A percentile compares a stretch with the other conserved stretches of the same genome.
These are phyloP conservation scores for Myiotriccus ornatus DNA, from an alignment of 2,797 vertebrate species.

Conservation along the genomic window DNA sequence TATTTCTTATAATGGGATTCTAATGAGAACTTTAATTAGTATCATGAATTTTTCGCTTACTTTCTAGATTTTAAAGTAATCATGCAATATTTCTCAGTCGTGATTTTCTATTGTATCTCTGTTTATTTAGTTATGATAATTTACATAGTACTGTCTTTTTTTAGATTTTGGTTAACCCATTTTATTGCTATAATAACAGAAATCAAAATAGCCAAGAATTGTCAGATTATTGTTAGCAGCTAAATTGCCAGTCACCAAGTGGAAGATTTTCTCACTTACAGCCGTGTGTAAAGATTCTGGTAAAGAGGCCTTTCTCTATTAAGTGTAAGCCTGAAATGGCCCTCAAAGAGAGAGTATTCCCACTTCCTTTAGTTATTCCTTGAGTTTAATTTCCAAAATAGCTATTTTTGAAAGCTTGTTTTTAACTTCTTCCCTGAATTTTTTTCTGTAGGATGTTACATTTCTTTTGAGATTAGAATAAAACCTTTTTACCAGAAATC, in stretches of 20 bases:
- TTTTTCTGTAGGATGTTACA: fast-evolving
- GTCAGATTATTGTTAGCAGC: not conserved
- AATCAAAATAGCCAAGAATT: not conserved
- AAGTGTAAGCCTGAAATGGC: not conserved
- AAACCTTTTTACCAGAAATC: not conserved
- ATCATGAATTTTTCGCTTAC: slow-evolving; percentile 45
- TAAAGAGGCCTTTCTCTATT: not conserved
- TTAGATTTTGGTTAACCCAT: not conserved
- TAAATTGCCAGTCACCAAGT: not conserved
- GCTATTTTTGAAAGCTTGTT: not conserved
- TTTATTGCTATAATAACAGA: not conserved
- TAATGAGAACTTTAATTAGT: slow-evolving; percentile 67
- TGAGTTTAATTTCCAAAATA: not conserved
- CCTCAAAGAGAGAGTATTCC: not conserved
- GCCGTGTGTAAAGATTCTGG: not conserved
- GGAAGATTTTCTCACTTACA: not conserved
- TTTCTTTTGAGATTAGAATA: not conserved
- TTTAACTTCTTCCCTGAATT: not conserved
- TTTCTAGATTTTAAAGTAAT: slow-evolving; percentile 45
- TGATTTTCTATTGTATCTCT: not conserved
- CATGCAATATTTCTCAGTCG: not conserved
- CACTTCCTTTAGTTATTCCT: not conserved
- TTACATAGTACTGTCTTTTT: not conserved
- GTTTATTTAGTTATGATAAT: slow-evolving; percentile 4
- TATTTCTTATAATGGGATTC: slow-evolving; percentile 52